A percentile compares a stretch with the other conserved stretches of the same genome.
These are phyloP conservation scores for Myrmophylax atrothorax DNA, from an alignment of 2,113 vertebrate genomes.

Conservation along the genomic window DNA sequence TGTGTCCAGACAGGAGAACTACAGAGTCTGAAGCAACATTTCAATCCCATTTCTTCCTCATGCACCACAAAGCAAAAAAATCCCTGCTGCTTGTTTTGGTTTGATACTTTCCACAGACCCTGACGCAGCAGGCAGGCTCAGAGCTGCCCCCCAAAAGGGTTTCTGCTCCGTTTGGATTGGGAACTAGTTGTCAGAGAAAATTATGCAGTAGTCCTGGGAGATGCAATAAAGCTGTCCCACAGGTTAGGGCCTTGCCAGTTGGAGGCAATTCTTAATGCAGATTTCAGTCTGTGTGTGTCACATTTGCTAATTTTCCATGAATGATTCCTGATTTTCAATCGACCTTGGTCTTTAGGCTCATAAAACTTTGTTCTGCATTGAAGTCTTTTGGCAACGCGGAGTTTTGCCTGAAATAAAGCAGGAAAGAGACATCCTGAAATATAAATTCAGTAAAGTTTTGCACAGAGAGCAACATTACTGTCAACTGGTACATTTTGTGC, in stretches of 20 bases:
- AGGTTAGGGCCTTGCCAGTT: constrained; percentile 18
- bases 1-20: neutral
- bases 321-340: constrained; percentile 56
- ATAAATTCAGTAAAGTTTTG: neutral
- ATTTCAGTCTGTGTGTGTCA: neutral
- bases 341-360: constrained; percentile 40
- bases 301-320: constrained; percentile 50
- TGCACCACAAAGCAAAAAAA: neutral
- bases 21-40: neutral
- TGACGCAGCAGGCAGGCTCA: neutral
- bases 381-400: neutral
- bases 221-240: constrained; percentile 42
- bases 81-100: neutral
- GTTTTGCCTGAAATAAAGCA: constrained; percentile 4
- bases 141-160: neutral
- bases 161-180: neutral
- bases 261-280: constrained; percentile 2
- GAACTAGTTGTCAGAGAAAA: constrained; percentile 40
- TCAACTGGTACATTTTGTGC: neutral
- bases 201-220: constrained; percentile 17
- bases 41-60: neutral
- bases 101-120: neutral
- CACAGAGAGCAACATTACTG: neutral
- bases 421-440: neutral
- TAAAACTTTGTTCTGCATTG: constrained; percentile 29